phyloP scores from a whole-genome alignment of 2,797 vertebrate species.

The Ataeniobius toweri region DNA sequence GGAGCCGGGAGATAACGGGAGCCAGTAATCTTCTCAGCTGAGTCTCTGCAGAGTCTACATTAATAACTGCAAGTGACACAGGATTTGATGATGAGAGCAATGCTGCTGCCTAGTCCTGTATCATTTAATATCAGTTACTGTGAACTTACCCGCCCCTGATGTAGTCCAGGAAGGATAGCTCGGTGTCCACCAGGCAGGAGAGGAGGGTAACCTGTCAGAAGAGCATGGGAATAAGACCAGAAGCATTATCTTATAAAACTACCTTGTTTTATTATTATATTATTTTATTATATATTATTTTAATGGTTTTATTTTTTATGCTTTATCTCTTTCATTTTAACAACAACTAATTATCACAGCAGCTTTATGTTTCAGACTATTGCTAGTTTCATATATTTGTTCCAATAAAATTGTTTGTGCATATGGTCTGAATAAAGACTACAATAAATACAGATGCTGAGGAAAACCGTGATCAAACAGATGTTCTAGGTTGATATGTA shows the following conservation, averaged over 20 bases:
- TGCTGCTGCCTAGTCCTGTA: conserved; percentile 7
- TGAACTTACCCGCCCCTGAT: conserved; percentile 96
- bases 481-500: conserved; percentile 1
- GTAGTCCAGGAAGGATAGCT: conserved; percentile 98
- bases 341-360: background rate
- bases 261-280: no score
- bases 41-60: conserved; percentile 4
- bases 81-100: conserved; percentile 7
- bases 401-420: background rate
- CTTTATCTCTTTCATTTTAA: background rate
- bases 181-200: conserved; percentile 96
- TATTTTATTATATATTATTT: no score
- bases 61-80: conserved; percentile 10
- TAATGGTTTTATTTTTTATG: background rate
- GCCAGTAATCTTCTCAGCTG: conserved; percentile 30
- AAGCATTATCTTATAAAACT: background rate
- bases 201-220: conserved; percentile 91
- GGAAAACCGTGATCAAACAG: conserved; percentile 1
- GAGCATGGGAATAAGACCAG: background rate
- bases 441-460: background rate
- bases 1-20: conserved; percentile 28
- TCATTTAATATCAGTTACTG: background rate
- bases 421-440: background rate
- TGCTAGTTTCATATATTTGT: background rate
- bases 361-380: background rate